Conservation (phyloP, 2,888 invertebrate species). For the Acleris emargana region DNA sequence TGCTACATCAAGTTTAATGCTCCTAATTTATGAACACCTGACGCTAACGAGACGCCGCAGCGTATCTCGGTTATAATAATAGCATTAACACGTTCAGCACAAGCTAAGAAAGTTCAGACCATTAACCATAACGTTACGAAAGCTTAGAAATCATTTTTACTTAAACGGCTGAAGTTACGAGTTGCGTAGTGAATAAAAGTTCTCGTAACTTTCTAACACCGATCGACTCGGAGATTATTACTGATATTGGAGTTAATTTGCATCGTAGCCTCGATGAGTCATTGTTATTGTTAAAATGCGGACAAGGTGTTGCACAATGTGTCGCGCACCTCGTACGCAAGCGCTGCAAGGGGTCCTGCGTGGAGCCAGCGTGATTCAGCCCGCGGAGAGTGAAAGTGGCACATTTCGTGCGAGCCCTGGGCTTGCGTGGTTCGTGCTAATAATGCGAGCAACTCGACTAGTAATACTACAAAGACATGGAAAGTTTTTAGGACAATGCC, state of each 20-base stretch:
- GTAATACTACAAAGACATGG: constrained; percentile 7
- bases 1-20: constrained; percentile 31
- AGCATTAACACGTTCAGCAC: constrained; percentile 17
- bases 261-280: constrained; percentile 42
- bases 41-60: constrained; percentile 31
- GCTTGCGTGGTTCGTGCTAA: constrained; percentile 4
- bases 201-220: constrained; percentile 18
- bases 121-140: constrained; percentile 38
- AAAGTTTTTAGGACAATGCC: constrained; percentile 11
- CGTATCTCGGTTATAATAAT: constrained; percentile 15
- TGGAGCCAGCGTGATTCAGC: constrained; percentile 65
- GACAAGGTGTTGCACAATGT: constrained; percentile 66
- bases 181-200: background rate
- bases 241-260: constrained; percentile 11
- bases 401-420: constrained; percentile 58
- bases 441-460: constrained; percentile 9
- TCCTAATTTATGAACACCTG: constrained; percentile 33
- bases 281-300: constrained; percentile 60
- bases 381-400: constrained; percentile 73
- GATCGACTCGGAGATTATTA: background rate
- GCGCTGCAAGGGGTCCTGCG: constrained; percentile 67
- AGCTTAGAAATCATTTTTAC: constrained; percentile 37
- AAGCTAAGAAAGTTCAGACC: constrained; percentile 29
- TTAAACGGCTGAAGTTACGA: constrained; percentile 30
- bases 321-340: constrained; percentile 50